These are phyloP conservation scores for Phoenicopterus ruber DNA, from an alignment of 2,113 vertebrate species.

Conservation along the genomic window DNA sequence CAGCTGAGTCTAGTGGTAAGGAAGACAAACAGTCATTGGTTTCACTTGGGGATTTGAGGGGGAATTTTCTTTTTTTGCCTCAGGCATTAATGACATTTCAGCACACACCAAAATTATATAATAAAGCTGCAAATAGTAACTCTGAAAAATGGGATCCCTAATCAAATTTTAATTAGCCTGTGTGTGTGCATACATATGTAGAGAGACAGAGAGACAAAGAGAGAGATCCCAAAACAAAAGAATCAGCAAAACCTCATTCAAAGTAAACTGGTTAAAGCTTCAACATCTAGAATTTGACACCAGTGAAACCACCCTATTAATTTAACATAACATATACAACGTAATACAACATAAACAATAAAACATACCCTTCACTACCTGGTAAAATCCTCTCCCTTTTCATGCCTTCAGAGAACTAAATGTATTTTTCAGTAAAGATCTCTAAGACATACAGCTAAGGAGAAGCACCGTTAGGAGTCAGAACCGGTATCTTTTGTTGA, in stretches of 20 bases:
- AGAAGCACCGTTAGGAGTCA: neutral
- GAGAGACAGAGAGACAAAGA: neutral
- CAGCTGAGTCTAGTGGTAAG: neutral
- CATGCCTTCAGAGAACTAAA: neutral
- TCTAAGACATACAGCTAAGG: neutral
- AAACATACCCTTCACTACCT: neutral
- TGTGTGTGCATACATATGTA: too few relatives aligned
- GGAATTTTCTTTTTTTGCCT: constrained; percentile 3
- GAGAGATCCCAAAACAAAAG: neutral
- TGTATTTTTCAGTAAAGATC: neutral
- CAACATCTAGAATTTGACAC: neutral
- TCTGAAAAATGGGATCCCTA: neutral
- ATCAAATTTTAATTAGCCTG: neutral
- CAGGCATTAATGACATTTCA: neutral
- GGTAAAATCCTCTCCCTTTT: neutral
- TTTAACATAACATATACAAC: neutral
- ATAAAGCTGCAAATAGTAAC: neutral
- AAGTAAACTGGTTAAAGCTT: neutral
- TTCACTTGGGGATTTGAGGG: constrained; percentile 1
- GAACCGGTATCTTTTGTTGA: neutral
- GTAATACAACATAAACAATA: neutral
- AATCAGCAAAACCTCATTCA: neutral
- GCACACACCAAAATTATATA: neutral
- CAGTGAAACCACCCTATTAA: neutral
- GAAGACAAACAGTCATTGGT: neutral